phyloP scores from a whole-genome alignment of 2,797 vertebrate genomes.

The Cossypha heuglini region DNA sequence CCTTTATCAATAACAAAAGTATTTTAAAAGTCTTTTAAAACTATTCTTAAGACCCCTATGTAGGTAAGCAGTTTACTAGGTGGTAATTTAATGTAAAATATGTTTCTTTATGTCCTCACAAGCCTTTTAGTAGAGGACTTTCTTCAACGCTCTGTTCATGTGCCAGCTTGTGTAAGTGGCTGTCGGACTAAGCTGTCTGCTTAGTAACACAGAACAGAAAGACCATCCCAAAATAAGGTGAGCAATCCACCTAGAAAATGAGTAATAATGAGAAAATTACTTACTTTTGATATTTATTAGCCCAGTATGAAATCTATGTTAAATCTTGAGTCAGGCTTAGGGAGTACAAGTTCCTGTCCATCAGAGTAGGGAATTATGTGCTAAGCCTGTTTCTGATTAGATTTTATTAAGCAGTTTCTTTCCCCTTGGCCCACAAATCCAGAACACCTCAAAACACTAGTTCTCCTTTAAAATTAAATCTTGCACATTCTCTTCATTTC shows the following conservation, averaged over 20 bases:
- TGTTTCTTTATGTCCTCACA: background rate
- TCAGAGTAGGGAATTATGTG: background rate
- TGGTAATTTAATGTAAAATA: background rate
- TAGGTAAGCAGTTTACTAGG: background rate
- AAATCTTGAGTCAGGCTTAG: background rate
- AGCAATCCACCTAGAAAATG: background rate
- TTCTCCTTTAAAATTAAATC: background rate
- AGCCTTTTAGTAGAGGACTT: background rate
- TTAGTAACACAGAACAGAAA: background rate
- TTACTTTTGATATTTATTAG: background rate
- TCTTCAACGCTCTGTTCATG: background rate
- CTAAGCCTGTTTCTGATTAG: background rate
- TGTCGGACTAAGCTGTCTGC: background rate
- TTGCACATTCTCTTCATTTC: background rate
- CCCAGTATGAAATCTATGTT: background rate
- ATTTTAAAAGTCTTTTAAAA: background rate
- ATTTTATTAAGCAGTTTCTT: background rate
- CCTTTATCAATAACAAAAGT: background rate
- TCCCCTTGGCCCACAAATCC: background rate
- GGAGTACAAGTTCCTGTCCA: background rate
- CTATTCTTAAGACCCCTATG: background rate
- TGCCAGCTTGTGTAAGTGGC: fast-evolving
- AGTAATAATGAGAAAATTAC: background rate
- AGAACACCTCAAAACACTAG: background rate
- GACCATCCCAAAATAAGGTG: background rate